These are phyloP conservation scores for Lagopus muta DNA, from an alignment of 2,113 vertebrate genomes.

Conservation along the genomic window DNA sequence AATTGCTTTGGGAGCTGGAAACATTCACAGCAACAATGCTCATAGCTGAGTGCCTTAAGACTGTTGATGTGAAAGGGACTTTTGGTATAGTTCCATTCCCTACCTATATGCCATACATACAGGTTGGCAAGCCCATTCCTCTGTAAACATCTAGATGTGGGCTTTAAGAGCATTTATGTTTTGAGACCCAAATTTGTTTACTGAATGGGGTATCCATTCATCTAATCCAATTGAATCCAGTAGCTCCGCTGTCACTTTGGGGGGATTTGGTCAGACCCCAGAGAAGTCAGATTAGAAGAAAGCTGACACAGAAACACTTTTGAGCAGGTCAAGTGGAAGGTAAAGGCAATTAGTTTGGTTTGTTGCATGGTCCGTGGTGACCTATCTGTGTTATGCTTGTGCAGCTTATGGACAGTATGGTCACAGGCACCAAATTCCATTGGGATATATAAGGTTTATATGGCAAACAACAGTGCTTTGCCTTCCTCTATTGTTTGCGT, in stretches of 20 bases:
- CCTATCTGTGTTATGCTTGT: not conserved
- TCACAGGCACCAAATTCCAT: not conserved
- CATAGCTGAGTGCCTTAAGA: constrained; percentile 13
- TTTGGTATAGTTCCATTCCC: not conserved
- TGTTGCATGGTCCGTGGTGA: not conserved
- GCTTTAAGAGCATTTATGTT: not conserved
- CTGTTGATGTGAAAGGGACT: constrained; percentile 18
- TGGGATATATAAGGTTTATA: not conserved
- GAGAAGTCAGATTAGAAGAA: not conserved
- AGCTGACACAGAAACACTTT: not conserved
- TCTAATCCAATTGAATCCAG: not conserved
- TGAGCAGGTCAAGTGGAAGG: not conserved
- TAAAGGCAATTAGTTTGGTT: not conserved
- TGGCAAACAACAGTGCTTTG: not conserved
- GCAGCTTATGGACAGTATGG: not conserved
- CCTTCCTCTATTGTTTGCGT: not conserved
- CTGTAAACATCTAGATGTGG: not conserved
- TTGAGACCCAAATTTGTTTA: not conserved
- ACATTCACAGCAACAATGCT: constrained; percentile 46
- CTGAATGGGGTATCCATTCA: not conserved
- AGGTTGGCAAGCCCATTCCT: not conserved
- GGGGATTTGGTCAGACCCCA: not conserved
- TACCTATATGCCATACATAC: not conserved
- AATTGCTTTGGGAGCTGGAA: constrained; percentile 61
- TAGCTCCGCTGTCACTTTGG: not conserved